These are phyloP conservation scores for Epizoanthus ramosus DNA, from an alignment of 92 coral and sea anemone genomes.

Conservation along the genomic window DNA sequence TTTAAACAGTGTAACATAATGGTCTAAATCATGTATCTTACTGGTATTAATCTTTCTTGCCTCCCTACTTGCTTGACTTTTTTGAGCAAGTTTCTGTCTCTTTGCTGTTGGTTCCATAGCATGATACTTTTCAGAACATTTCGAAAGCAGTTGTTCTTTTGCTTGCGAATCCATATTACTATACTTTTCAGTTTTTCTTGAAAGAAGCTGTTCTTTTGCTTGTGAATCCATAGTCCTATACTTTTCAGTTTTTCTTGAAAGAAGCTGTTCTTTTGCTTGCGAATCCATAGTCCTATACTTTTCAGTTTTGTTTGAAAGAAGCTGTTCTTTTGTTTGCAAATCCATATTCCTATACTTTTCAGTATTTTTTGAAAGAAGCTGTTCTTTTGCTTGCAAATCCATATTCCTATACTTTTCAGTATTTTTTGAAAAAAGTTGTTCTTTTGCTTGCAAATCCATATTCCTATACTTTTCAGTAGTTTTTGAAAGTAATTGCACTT, in stretches of 20 bases:
- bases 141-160: background rate
- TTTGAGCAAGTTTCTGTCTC: background rate
- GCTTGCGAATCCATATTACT: too few relatives aligned
- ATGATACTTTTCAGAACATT: background rate
- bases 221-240: background rate
- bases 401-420: too few relatives aligned
- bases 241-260: background rate
- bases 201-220: background rate
- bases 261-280: constrained; percentile 3
- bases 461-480: too few relatives aligned
- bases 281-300: background rate
- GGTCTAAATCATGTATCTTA: too few relatives aligned
- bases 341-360: too few relatives aligned
- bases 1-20: too few relatives aligned
- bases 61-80: too few relatives aligned
- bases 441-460: too few relatives aligned
- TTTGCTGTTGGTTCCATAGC: constrained; percentile 6
- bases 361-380: background rate
- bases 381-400: background rate
- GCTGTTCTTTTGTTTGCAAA: background rate
- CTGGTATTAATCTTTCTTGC: too few relatives aligned
- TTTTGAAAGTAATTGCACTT: background rate
- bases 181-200: too few relatives aligned
- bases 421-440: too few relatives aligned
- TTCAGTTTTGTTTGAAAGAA: background rate